Base-by-base conservation (phyloP, 2,113 vertebrate genomes). In the Notechis scutatus region DNA sequence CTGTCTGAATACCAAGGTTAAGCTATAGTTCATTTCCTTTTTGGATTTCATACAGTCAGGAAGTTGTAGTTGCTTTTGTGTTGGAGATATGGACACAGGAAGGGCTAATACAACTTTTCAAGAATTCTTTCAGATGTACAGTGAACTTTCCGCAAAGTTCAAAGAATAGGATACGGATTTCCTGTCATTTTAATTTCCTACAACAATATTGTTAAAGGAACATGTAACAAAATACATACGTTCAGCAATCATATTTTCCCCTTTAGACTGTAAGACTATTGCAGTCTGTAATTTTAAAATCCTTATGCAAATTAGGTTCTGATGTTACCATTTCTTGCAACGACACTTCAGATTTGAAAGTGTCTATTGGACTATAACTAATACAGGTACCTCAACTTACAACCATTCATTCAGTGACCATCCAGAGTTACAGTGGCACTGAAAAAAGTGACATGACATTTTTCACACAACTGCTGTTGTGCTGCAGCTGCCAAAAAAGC, bases 21-120 rank as follows among this genome's bases (percentile, higher is more conserved):
- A 34, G 50, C 87, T 54, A 15, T 8, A 88, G 3, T 29, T n/a
- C 52, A 55, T n/a, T 88, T 88, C 15, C 59, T 64, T 69, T 9
- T 61, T 69, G 45, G 42, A 90, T 26, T 39, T 69, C 42, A n/a
- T 69, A 10, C n/a, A 29, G 47, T 5, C 59, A 50, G 26, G 15
- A 69, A 69, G 45, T 61, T 50, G 26, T 47, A 90, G 59, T 18
- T 90, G 14, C 57, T 47, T 90, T 34, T 90, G 24, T 89, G 14
- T n/a, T 11, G 23, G 87, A 21, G 42, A 91, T 50, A 87, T 50
- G 55, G 12, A 39, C 45, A 26, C 39, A 52, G 93, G 96, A 97
- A 94, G 96, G 95, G 94, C 95, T 96, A 93, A 94, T 94, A 92
- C 95, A 93, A 50, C 96, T 97, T 96, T 95, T 92, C 92, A 50